phyloP scores from a whole-genome alignment of 2,888 invertebrate species.

The Trypoxylon attenuatum region DNA sequence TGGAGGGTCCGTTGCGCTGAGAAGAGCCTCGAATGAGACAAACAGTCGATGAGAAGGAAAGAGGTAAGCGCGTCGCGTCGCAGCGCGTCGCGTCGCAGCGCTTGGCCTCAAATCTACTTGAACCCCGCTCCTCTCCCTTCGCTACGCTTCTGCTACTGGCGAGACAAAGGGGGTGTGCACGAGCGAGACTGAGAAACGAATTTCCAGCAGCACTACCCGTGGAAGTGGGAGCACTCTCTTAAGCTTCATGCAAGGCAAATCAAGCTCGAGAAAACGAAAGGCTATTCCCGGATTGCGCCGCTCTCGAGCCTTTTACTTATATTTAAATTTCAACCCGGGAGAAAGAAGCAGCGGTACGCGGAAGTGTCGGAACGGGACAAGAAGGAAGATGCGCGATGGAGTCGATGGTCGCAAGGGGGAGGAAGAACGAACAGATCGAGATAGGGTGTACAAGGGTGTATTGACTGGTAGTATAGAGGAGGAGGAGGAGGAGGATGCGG shows the following conservation, averaged over 20 bases:
- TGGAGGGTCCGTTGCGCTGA: slow-evolving; percentile 1
- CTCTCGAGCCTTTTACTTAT: slow-evolving; percentile 69
- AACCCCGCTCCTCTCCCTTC: slow-evolving; percentile 21
- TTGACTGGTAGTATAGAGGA: not conserved
- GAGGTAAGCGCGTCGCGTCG: slow-evolving; percentile 12
- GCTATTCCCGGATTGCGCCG: slow-evolving; percentile 66
- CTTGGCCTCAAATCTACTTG: not conserved
- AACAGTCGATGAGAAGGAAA: not conserved
- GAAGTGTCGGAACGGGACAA: slow-evolving; percentile 12
- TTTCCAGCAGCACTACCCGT: slow-evolving; percentile 49
- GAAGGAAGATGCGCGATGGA: slow-evolving; percentile 30
- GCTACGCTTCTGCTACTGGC: not conserved
- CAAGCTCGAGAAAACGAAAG: slow-evolving; percentile 65
- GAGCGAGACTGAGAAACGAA: slow-evolving; percentile 56
- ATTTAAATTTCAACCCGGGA: slow-evolving; percentile 70
- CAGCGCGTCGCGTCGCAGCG: not conserved
- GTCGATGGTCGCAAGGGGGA: no score
- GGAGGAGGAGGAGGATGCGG: not conserved
- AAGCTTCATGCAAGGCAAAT: slow-evolving; percentile 75
- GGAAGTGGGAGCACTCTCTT: slow-evolving; percentile 40
- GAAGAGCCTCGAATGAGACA: slow-evolving; percentile 26
- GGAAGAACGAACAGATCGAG: not conserved
- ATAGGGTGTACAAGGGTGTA: not conserved
- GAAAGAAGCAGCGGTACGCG: slow-evolving; percentile 46
- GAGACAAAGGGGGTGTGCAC: not conserved